phyloP scores from a whole-genome alignment of 1,140 invertebrate species.

The Eriocheir sinensis region DNA sequence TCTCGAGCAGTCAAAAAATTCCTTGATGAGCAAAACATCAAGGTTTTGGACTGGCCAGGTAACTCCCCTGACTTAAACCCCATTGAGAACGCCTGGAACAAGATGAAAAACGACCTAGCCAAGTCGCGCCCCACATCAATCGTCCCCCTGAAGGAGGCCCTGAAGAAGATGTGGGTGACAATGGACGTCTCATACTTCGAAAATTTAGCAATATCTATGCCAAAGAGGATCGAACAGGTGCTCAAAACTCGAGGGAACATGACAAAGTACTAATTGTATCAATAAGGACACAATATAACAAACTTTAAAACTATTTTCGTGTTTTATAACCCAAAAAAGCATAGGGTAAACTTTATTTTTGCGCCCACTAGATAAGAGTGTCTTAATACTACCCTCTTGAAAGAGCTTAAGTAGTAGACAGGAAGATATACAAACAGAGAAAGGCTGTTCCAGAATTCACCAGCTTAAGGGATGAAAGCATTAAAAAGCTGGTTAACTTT shows the following conservation, averaged over 20 bases:
- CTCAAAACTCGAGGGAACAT: neutral
- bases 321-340: no score
- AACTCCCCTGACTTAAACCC: slow-evolving; percentile 28
- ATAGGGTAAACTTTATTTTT: no score
- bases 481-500: no score
- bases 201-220: neutral
- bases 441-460: no score
- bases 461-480: no score
- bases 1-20: neutral
- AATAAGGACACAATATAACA: no score
- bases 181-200: neutral
- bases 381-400: no score
- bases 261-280: slow-evolving; percentile 8
- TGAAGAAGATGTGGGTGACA: neutral
- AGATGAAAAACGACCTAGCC: slow-evolving; percentile 5
- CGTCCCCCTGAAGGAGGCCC: neutral
- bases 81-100: slow-evolving; percentile 17
- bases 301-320: no score
- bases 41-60: slow-evolving; percentile 2
- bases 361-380: no score
- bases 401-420: no score
- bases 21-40: neutral
- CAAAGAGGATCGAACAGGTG: neutral
- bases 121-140: neutral
- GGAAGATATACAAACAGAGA: no score